Base-by-base conservation (phyloP, 2,797 vertebrate genomes). In the Rhynchotus rufescens region DNA sequence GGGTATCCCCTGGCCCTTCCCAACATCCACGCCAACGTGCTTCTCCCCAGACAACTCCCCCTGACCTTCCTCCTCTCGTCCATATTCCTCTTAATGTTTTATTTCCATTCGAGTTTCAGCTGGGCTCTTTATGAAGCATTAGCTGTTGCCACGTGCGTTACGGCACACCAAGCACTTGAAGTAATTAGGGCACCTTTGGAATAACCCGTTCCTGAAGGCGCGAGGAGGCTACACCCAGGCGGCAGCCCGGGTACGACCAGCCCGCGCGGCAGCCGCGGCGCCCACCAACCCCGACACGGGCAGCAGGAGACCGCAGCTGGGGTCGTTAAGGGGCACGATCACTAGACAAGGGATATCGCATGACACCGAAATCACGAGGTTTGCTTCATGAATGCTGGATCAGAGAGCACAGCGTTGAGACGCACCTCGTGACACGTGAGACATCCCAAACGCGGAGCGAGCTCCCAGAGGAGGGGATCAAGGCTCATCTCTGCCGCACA, bases 391-490 rank as follows among this genome's bases (percentile, higher is more conserved):
- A 74, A 25, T 1, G 49, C 56, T 13, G 8, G 47, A 56, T 38
- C 64, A 60, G 72, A 62, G 51, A 54, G 40, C 15, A 15, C 15
- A 60, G 78, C 49, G 60, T 14, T 2, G 1, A 34, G 45, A 45
- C 2, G 3, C 6, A 60, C n/a, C 69, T 51, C 76, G 1, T 3
- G 21, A 51, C 78, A 23, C 0, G 4, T 75, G 62, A 12, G 3
- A 8, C 16, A 36, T 7, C 61, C 12, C 22, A 68, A 57, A 52
- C 71, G 21, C 71, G 21, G 64, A 16, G 22, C 47, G 7, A 17
- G 9, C 68, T 2, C 30, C 25, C 0, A 0, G 44, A n/a, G 7
- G 42, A 15, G 57, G 0, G 9, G 69, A 26, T 38, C 11, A 2
- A 6, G 7, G 14, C 66, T 11, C 9, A 67, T 44, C 54, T 78